These are phyloP conservation scores for Apotomis turbidana DNA, from an alignment of 2,888 invertebrate species.

Conservation along the genomic window DNA sequence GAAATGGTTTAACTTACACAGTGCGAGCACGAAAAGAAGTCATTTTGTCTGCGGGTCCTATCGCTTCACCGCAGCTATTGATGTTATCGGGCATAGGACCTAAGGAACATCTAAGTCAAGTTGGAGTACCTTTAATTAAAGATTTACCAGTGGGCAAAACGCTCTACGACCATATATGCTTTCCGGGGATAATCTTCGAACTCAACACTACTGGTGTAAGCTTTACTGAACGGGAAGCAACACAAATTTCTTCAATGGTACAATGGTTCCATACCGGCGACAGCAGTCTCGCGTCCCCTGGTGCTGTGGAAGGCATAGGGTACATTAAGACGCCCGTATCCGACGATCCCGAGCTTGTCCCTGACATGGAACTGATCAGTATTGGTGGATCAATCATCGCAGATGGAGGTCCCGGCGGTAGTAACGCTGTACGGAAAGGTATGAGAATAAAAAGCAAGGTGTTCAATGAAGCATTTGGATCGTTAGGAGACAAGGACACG, in stretches of 20 bases:
- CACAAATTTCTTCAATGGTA: slow-evolving; percentile 50
- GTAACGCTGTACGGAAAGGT: slow-evolving; percentile 75
- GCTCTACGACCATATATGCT: slow-evolving; percentile 85
- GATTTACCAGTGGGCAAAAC: slow-evolving; percentile 87
- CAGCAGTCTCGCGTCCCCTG: slow-evolving; percentile 80
- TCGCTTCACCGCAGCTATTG: slow-evolving; percentile 94
- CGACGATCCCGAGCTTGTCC: slow-evolving; percentile 83
- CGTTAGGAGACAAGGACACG: slow-evolving; percentile 81
- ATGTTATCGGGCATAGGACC: slow-evolving; percentile 92
- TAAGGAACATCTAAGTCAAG: slow-evolving; percentile 75
- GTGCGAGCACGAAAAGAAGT: slow-evolving; percentile 90
- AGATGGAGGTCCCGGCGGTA: slow-evolving; percentile 78
- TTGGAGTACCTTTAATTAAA: slow-evolving; percentile 84
- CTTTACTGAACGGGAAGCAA: slow-evolving; percentile 57
- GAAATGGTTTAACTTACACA: slow-evolving; percentile 72
- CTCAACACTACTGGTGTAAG: slow-evolving; percentile 69
- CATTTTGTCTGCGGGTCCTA: slow-evolving; percentile 92
- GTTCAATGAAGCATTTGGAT: slow-evolving; percentile 82
- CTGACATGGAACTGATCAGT: slow-evolving; percentile 87
- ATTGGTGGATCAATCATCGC: slow-evolving; percentile 85
- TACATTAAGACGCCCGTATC: slow-evolving; percentile 86
- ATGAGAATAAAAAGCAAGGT: slow-evolving; percentile 83
- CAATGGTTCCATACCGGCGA: slow-evolving; percentile 71
- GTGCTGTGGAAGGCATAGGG: slow-evolving; percentile 87
- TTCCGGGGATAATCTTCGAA: slow-evolving; percentile 75